These are phyloP conservation scores for Thaleichthys pacificus DNA, from an alignment of 2,797 vertebrate genomes.

Conservation along the genomic window DNA sequence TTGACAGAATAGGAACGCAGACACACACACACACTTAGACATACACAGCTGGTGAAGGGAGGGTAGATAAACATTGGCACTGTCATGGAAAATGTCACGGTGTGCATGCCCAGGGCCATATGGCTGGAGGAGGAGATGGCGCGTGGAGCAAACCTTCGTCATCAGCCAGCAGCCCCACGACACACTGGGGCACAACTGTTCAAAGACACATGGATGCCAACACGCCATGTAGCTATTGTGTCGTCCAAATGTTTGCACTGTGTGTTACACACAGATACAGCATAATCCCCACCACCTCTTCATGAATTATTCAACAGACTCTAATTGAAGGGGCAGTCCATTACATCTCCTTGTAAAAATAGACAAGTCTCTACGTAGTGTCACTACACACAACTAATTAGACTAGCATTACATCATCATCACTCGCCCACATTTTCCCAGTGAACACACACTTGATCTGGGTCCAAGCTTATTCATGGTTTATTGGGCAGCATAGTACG, in stretches of 20 bases:
- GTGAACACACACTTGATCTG: background rate
- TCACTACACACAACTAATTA: conserved; percentile 32
- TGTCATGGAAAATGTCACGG: conserved; percentile 68
- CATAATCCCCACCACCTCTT: conserved; percentile 40
- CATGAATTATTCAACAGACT: conserved; percentile 58
- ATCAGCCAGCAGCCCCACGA: conserved; percentile 21
- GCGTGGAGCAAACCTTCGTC: conserved; percentile 38
- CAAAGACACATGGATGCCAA: background rate
- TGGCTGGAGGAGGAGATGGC: conserved; percentile 57
- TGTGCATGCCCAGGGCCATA: conserved; percentile 64
- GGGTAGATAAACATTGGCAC: conserved; percentile 60
- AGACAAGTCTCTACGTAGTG: conserved; percentile 20
- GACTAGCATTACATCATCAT: background rate
- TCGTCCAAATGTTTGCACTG: conserved; percentile 69
- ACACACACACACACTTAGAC: conserved; percentile 8
- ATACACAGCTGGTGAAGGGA: conserved; percentile 54
- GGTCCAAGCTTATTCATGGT: no score
- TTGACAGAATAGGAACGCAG: conserved; percentile 28
- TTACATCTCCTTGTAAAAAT: conserved; percentile 43
- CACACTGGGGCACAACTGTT: conserved; percentile 1
- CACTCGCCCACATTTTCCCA: background rate
- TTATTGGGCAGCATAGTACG: no score
- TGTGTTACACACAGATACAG: conserved; percentile 50
- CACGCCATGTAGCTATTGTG: conserved; percentile 50
- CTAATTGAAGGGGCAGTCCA: conserved; percentile 51